These are phyloP conservation scores for Drosophila equinoxialis DNA, from an alignment of 1,140 invertebrate genomes.

Conservation along the genomic window DNA sequence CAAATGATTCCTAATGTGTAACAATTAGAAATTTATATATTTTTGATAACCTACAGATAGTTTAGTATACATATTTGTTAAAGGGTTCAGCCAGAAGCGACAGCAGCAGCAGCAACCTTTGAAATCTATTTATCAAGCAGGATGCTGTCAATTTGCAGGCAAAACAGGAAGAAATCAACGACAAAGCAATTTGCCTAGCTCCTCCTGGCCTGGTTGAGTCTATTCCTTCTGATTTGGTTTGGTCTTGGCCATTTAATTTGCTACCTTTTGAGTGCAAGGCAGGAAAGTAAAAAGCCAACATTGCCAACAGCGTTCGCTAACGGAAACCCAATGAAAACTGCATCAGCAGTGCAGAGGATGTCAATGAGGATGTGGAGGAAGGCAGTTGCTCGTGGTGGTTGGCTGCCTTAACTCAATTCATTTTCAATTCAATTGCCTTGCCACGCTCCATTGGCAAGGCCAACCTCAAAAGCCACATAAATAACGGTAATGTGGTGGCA, in stretches of 20 bases:
- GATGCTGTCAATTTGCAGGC: conserved; percentile 61
- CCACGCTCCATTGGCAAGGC: conserved; percentile 6
- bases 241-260: conserved; percentile 49
- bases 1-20: background rate
- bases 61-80: background rate
- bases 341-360: conserved; percentile 22
- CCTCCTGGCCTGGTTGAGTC: conserved; percentile 10
- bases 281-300: conserved; percentile 33
- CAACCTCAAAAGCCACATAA: conserved; percentile 25
- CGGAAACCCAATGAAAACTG: conserved; percentile 56
- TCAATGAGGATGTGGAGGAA: conserved; percentile 3
- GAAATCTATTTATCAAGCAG: conserved; percentile 64
- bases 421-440: conserved; percentile 22
- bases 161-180: conserved; percentile 56
- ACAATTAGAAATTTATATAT: background rate
- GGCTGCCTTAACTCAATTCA: conserved; percentile 10
- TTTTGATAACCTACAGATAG: too few relatives aligned
- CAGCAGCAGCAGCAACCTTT: conserved; percentile 1
- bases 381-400: background rate
- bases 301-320: background rate
- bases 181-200: conserved; percentile 63
- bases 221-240: too few relatives aligned
- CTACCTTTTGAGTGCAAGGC: conserved; percentile 50
- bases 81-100: background rate
- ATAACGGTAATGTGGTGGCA: conserved; percentile 37